A percentile compares a stretch with the other conserved stretches of the same genome.
Conservation (phyloP, 2,888 invertebrate genomes). For the Macrosoma leucophasiata region DNA sequence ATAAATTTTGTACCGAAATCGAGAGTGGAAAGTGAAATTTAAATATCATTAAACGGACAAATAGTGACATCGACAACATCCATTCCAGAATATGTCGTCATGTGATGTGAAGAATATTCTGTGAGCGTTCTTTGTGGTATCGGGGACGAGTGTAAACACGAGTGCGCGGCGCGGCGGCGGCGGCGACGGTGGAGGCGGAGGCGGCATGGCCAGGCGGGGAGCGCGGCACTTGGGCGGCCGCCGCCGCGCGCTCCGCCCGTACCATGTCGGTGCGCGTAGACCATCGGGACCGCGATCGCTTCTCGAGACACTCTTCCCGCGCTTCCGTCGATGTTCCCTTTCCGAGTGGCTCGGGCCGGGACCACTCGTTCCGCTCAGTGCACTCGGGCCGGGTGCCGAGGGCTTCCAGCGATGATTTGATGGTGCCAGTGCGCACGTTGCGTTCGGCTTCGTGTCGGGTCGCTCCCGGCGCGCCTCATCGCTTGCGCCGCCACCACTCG, state of each 20-base stretch:
- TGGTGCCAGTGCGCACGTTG: conserved; percentile 66
- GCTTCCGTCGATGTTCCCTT: conserved; percentile 66
- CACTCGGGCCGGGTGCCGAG: conserved; percentile 67
- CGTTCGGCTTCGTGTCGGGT: conserved; percentile 68
- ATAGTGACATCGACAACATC: conserved; percentile 42
- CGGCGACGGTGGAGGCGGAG: conserved; percentile 25
- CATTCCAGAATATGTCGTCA: conserved; percentile 47
- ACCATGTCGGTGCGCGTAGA: conserved; percentile 71
- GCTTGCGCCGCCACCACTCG: conserved; percentile 66
- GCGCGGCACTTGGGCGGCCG: conserved; percentile 68
- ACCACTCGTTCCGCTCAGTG: conserved; percentile 66
- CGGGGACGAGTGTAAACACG: conserved; percentile 65
- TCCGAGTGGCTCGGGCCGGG: conserved; percentile 58
- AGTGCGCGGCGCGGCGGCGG: conserved; percentile 47
- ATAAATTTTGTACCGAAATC: conserved; percentile 2
- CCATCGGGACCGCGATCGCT: conserved; percentile 66
- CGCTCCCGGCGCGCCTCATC: conserved; percentile 62
- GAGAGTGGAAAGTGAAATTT: conserved; percentile 30
- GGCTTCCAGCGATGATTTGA: conserved; percentile 65
- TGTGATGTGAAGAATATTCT: conserved; percentile 56
- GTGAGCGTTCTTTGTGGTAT: conserved; percentile 51
- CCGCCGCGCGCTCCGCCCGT: conserved; percentile 68
- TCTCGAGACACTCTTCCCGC: conserved; percentile 69
- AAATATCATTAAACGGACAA: conserved; percentile 54
- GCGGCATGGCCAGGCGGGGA: conserved; percentile 25